Evolutionary conservation across 2,888 invertebrate species (phyloP), one percentile per base, ranked within the genome.

Genomic region (Dusona sp.): DNA sequence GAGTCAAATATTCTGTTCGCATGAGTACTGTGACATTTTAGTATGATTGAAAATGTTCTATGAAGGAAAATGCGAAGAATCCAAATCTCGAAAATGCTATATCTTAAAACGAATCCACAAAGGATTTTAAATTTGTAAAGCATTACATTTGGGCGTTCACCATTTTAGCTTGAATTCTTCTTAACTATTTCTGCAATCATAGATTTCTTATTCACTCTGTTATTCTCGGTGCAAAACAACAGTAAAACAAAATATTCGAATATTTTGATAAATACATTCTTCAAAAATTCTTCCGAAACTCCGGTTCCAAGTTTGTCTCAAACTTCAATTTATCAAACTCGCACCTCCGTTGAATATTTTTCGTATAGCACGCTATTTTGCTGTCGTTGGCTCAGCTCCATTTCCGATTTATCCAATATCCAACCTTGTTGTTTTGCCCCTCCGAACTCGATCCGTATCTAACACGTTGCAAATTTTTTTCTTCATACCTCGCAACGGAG

Each of bases 391-490:
- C 68, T n/a, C 45, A 54, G 48, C 48, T 81, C 77, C 22, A 68
- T 83, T 73, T 48, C 42, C 38, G 42, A 70, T 82, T 48, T 61
- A 67, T 75, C 64, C 38, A 84, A 79, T 65, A 68, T 61, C 61
- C 45, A 67, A 22, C n/a, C 42, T 42, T 74, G 64, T 65, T 54
- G 38, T 36, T 74, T 79, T 73, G 7, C 36, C 29, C 48, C 45
- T 72, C 22, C 48, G 57, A 25, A 48, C 48, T 9, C 70, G 57
- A 79, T 79, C 33, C n/a, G 45, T 57, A 75, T 72, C 64, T 42
- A 54, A 61, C 57, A 33, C 19, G 57, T 48, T 65, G 72, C 65
- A 64, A 72, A 72, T 79, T 81, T 81, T 48, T 54, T 25, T 22
- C 54, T 38, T 25, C 16, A 45, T 33, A 42, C 38, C 9, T 36